These are phyloP conservation scores for Drosophila affinis DNA, from an alignment of 2,888 invertebrate genomes.

Conservation along the genomic window DNA sequence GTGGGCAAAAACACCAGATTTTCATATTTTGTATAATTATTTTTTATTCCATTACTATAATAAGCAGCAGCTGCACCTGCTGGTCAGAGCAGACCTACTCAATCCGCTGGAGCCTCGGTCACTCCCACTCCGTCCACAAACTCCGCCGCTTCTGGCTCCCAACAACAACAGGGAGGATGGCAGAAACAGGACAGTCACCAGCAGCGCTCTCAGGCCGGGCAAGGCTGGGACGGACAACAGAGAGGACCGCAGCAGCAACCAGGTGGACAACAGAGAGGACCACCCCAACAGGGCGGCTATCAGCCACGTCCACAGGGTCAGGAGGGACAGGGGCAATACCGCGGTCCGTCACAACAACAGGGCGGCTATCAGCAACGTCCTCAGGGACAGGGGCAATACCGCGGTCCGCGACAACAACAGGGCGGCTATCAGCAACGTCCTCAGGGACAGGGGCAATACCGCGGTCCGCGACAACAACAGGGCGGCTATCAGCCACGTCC, in stretches of 20 bases:
- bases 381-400: too few species aligned
- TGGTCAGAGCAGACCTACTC: background rate
- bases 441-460: background rate
- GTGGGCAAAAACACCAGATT: too few species aligned
- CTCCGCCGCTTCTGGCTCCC: slow-evolving; percentile 4
- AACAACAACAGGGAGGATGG: slow-evolving; percentile 12
- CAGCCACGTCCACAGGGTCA: too few species aligned
- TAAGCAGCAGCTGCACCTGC: background rate
- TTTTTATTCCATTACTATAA: background rate
- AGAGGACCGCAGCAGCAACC: too few species aligned
- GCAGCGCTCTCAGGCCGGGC: slow-evolving; percentile 6
- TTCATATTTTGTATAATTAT: background rate
- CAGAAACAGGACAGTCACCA: slow-evolving; percentile 1
- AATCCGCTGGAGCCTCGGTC: background rate
- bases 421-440: too few species aligned
- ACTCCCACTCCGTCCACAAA: slow-evolving; percentile 11
- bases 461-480: background rate
- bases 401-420: too few species aligned
- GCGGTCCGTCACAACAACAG: background rate
- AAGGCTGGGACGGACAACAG: slow-evolving; percentile 18
- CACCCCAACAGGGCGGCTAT: too few species aligned
- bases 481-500: slow-evolving; percentile 12
- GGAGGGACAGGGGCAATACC: too few species aligned
- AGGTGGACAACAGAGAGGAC: background rate
- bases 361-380: background rate